Evolutionary conservation across 2,797 vertebrate genomes (phyloP).

Genomic region (Spinibarbus caldwelli): DNA sequence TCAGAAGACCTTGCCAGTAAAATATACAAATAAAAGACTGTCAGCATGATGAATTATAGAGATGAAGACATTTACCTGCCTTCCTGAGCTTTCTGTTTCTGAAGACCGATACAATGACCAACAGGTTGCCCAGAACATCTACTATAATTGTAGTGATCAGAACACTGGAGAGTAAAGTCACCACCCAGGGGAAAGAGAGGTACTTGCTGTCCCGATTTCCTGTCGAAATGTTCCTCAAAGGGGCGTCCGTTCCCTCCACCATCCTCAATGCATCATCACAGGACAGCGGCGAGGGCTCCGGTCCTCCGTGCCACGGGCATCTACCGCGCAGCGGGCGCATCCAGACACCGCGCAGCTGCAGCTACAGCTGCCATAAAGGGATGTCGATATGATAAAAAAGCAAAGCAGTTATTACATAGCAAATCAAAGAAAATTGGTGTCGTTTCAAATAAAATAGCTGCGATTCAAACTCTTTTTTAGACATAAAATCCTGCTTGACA

Average conservation of each 20-base stretch:
- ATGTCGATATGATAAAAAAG: neutral
- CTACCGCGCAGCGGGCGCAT: too few relatives aligned
- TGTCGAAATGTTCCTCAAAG: conserved; percentile 61
- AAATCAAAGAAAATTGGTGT: too few relatives aligned
- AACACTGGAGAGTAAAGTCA: conserved; percentile 77
- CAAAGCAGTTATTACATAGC: neutral
- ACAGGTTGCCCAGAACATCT: conserved; percentile 84
- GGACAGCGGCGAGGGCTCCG: conserved; percentile 72
- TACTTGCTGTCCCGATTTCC: conserved; percentile 63
- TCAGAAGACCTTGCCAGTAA: neutral
- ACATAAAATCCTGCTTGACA: neutral
- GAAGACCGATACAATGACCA: conserved; percentile 86
- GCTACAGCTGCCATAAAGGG: neutral
- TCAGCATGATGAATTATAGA: neutral
- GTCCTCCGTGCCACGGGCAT: too few relatives aligned
- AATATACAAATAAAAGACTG: neutral
- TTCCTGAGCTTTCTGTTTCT: conserved; percentile 87
- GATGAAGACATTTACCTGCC: conserved; percentile 71
- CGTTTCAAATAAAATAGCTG: neutral
- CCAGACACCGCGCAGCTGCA: conserved; percentile 22
- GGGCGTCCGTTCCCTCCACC: conserved; percentile 57
- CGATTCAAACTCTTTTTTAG: neutral
- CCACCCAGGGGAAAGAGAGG: conserved; percentile 77
- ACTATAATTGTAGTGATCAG: conserved; percentile 84
- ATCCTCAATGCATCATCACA: conserved; percentile 67